A percentile compares a stretch with the other conserved stretches of the same genome.
Conservation (phyloP, 2,113 vertebrate species). For the Lophius piscatorius region DNA sequence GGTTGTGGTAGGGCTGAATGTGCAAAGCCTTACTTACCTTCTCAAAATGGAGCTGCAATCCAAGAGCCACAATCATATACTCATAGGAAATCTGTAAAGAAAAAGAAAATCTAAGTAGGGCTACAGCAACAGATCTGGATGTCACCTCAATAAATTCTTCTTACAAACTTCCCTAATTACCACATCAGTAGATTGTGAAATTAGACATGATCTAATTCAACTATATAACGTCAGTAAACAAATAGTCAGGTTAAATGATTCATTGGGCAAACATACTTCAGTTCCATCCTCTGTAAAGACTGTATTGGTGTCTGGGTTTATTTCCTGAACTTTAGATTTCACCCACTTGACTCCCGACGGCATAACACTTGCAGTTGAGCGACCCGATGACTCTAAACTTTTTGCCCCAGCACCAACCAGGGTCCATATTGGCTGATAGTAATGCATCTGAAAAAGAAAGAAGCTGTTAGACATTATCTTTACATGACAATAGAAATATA, state of each 20-base stretch:
- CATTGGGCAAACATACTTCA: conserved; percentile 77
- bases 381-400: conserved; percentile 79
- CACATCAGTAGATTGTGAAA: not conserved
- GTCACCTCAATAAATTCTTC: not conserved
- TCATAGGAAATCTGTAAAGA: conserved; percentile 89
- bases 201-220: not conserved
- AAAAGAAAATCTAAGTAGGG: conserved; percentile 4
- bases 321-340: conserved; percentile 84
- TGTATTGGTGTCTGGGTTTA: conserved; percentile 88
- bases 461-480: not conserved
- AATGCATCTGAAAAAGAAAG: conserved; percentile 75
- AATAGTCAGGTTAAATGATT: not conserved
- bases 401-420: conserved; percentile 95
- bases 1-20: not conserved
- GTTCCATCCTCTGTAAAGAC: conserved; percentile 82
- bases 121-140: not conserved
- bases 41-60: conserved; percentile 91
- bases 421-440: conserved; percentile 97
- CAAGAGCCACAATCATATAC: conserved; percentile 95
- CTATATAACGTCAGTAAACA: not conserved
- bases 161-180: not conserved
- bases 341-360: conserved; percentile 92
- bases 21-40: conserved; percentile 81
- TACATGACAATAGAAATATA: not conserved
- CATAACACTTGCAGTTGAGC: conserved; percentile 84